Percentiles rank a stretch among this genome's conserved stretches.
Evolutionary conservation across 2,797 vertebrate species (phyloP).

Genomic region (Acanthornis magna): DNA sequence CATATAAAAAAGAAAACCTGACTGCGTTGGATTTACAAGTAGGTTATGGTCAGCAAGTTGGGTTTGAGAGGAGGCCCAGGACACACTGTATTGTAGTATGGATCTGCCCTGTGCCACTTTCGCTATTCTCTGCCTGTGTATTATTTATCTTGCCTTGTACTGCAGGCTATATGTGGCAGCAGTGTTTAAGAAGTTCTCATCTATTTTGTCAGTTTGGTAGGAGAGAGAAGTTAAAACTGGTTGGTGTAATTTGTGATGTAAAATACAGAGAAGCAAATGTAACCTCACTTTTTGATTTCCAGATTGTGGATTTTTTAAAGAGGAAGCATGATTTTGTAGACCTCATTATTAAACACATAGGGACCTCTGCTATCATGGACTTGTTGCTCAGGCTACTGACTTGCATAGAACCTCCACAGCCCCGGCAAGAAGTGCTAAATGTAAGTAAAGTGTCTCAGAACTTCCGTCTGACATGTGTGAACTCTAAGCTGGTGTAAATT

Average conservation of each 20-base stretch:
- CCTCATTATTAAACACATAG: slow-evolving; percentile 97
- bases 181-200: not conserved
- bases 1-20: not conserved
- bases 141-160: not conserved
- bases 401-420: slow-evolving; percentile 95
- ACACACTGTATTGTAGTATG: not conserved
- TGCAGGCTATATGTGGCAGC: not conserved
- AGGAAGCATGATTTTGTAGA: slow-evolving; percentile 96
- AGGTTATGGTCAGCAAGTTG: not conserved
- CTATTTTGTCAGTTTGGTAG: not conserved
- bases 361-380: slow-evolving; percentile 98
- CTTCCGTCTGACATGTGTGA: not conserved
- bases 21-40: not conserved
- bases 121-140: rapidly evolving
- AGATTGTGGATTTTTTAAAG: slow-evolving; percentile 97
- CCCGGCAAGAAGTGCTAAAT: slow-evolving; percentile 93
- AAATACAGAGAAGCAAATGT: not conserved
- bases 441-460: slow-evolving; percentile 75
- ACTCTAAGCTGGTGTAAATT: not conserved
- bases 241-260: not conserved
- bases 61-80: not conserved
- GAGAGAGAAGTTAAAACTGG: not conserved
- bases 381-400: slow-evolving; percentile 95
- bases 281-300: not conserved
- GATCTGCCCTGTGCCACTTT: not conserved